Base-by-base conservation (phyloP, 2,888 invertebrate genomes). In the Agapostemon virescens region DNA sequence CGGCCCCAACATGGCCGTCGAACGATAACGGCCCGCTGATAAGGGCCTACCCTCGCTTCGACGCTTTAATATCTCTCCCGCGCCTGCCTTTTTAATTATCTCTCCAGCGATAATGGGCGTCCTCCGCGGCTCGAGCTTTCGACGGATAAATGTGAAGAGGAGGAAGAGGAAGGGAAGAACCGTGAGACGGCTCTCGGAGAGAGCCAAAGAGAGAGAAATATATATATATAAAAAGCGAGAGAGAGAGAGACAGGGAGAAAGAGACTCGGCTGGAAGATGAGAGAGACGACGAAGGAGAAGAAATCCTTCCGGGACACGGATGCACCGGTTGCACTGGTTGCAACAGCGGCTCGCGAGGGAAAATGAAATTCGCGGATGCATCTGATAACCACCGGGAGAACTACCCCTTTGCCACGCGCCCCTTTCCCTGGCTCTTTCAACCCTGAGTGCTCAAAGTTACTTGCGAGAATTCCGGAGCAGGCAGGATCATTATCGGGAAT, bases 1-100 rank as follows among this genome's bases (percentile, higher is more conserved):
- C 77, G 82, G 86, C 79, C 80, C 75, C 84, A 83, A 86, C 84
- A 85, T 82, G 86, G 85, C 86, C 85, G 87, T 82, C 80, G 81
- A 83, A 85, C 86, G 90, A 91, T 91, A 91, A 91, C 91, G 89
- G 89, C 86, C 87, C 88, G 89, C 84, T 91, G 91, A 91, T 92
- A 91, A 91, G 91, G 85, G 88, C 83, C 86, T 83, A 77, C 79
- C 85, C 82, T 82, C 79, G 82, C 83, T 85, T 81, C 83, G 84
- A 85, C 81, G 86, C 85, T 88, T 87, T 88, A 88, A 88, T 88
- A 88, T 88, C 86, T 88, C 85, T 85, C 82, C 82, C 83, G 85
- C 72, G 86, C 81, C 88, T 85, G 90, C 88, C 90, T 91, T 91
- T 91, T 91, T 90, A 91, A 91, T 91, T 91, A 90, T 91, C 90